Conservation (phyloP, 2,797 vertebrate species). For the Garrulus glandarius region DNA sequence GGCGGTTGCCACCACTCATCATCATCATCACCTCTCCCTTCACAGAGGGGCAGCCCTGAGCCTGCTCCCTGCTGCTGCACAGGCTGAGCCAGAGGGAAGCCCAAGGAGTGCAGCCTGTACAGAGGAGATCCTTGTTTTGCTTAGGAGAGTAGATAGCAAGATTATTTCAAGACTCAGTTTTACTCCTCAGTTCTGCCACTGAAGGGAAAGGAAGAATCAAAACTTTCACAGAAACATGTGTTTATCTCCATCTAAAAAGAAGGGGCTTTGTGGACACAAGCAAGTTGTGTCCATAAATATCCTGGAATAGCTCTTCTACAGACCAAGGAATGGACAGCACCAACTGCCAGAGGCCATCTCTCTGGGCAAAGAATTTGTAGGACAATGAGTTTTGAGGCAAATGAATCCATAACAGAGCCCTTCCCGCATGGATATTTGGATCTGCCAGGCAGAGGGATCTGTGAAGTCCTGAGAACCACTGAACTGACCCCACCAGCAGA, state of each 20-base stretch:
- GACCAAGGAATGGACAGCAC: background rate
- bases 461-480: accelerated
- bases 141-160: background rate
- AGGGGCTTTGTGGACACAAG: background rate
- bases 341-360: background rate
- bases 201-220: background rate
- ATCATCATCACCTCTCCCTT: background rate
- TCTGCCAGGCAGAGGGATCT: background rate
- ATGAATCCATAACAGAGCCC: background rate
- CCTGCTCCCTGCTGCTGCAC: background rate
- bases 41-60: background rate
- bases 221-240: background rate
- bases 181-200: background rate
- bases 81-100: background rate
- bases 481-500: background rate
- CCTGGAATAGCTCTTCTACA: background rate
- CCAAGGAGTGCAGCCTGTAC: background rate
- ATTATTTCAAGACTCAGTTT: background rate
- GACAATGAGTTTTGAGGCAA: background rate
- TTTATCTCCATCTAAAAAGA: background rate
- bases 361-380: background rate
- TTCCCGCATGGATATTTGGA: background rate
- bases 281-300: background rate
- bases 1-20: background rate
- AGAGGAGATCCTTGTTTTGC: background rate